Conservation (phyloP, 1,140 invertebrate species). For the Diabrotica virgifera region DNA sequence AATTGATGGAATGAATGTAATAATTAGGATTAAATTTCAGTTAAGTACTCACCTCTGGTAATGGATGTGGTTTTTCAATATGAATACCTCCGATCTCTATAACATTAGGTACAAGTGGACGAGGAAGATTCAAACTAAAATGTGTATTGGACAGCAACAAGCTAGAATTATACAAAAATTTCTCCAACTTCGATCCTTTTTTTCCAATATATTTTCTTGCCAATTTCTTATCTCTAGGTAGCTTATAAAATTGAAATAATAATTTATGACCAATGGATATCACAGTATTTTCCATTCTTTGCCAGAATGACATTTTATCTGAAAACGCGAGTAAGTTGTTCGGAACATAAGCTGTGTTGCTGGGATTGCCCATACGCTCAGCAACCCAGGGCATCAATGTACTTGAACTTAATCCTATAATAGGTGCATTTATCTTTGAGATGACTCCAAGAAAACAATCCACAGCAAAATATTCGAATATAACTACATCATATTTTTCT, state of each 20-base stretch:
- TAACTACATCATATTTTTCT: constrained; percentile 56
- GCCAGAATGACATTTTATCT: constrained; percentile 54
- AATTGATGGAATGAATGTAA: no score
- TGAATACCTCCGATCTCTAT: constrained; percentile 61
- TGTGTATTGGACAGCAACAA: constrained; percentile 59
- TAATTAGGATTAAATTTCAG: no score
- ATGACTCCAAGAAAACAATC: constrained; percentile 61
- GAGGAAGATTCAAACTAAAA: constrained; percentile 51
- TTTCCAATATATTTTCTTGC: constrained; percentile 47
- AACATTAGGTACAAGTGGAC: constrained; percentile 50
- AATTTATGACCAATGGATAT: constrained; percentile 16
- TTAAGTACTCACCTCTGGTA: constrained; percentile 53
- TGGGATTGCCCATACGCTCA: constrained; percentile 52
- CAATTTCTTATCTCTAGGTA: constrained; percentile 23
- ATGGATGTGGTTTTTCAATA: constrained; percentile 48
- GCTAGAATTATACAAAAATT: constrained; percentile 45
- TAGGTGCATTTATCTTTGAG: constrained; percentile 53
- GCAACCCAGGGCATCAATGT: constrained; percentile 50
- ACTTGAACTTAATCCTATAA: constrained; percentile 56
- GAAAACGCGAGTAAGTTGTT: constrained; percentile 48
- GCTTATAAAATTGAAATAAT: constrained; percentile 20
- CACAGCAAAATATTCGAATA: constrained; percentile 63
- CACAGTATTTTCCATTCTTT: constrained; percentile 51
- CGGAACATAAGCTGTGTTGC: constrained; percentile 60
- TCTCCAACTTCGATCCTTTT: constrained; percentile 18